phyloP scores from a whole-genome alignment of 1,140 invertebrate genomes.

The Conus betulinus region DNA sequence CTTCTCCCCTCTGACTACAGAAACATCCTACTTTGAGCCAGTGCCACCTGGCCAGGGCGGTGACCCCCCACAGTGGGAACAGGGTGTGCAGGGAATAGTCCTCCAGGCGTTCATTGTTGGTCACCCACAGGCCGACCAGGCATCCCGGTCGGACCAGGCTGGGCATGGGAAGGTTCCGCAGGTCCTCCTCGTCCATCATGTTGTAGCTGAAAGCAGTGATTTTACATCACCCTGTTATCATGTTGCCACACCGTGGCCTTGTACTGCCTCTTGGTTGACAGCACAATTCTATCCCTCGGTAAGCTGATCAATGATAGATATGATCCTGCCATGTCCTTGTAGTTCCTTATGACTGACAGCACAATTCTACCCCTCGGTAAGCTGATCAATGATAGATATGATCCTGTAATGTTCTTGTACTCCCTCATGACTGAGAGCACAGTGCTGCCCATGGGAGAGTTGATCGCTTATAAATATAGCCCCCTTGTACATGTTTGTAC shows the following conservation, averaged over 20 bases:
- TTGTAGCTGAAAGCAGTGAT: constrained; percentile 77
- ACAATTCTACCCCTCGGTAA: too few relatives aligned
- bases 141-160: constrained; percentile 45
- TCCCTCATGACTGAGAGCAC: too few relatives aligned
- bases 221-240: not conserved
- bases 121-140: constrained; percentile 64
- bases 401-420: too few relatives aligned
- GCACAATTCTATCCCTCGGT: not conserved
- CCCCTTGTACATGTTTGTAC: too few relatives aligned
- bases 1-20: not conserved
- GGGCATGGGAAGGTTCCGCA: constrained; percentile 78
- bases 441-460: too few relatives aligned
- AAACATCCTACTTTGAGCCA: constrained; percentile 87
- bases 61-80: constrained; percentile 86
- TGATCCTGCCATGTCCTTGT: too few relatives aligned
- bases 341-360: too few relatives aligned
- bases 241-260: not conserved
- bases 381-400: too few relatives aligned
- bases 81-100: constrained; percentile 83
- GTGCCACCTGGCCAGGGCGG: constrained; percentile 85
- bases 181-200: constrained; percentile 86
- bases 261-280: not conserved
- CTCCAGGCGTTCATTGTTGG: constrained; percentile 79
- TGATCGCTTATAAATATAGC: too few relatives aligned
- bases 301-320: not conserved